phyloP scores from a whole-genome alignment of 1,140 invertebrate genomes.

The Phymastichus coffea region DNA sequence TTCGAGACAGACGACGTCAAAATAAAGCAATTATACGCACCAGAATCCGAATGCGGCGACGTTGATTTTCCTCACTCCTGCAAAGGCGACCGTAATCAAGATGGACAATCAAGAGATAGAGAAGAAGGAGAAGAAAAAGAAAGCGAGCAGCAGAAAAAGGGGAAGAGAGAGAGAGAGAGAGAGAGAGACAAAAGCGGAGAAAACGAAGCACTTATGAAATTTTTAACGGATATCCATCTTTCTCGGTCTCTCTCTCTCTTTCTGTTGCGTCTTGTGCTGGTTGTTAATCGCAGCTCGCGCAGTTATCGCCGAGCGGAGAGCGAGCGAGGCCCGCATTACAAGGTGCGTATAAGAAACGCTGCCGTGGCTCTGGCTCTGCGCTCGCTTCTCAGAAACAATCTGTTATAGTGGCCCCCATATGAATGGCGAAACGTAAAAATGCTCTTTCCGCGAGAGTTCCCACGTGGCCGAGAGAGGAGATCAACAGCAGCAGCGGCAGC shows the following conservation, averaged over 20 bases:
- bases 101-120: neutral
- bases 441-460: conserved; percentile 48
- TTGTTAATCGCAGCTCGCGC: too few species aligned
- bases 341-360: conserved; percentile 21
- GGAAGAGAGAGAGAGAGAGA: too few species aligned
- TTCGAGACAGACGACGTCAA: too few species aligned
- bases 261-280: too few species aligned
- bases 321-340: conserved; percentile 39
- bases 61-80: neutral
- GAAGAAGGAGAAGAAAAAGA: neutral
- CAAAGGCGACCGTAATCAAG: neutral
- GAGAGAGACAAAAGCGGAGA: conserved; percentile 49
- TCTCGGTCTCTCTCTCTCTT: neutral
- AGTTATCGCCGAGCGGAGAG: conserved; percentile 32
- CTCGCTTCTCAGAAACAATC: conserved; percentile 55
- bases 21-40: too few species aligned
- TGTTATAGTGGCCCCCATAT: conserved; percentile 51
- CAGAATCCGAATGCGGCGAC: too few species aligned
- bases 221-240: conserved; percentile 35
- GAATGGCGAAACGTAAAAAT: conserved; percentile 58
- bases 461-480: conserved; percentile 49
- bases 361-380: conserved; percentile 30
- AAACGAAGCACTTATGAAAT: conserved; percentile 47
- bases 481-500: too few species aligned
- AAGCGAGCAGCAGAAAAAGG: too few species aligned